phyloP scores from a whole-genome alignment of 1,140 invertebrate species.

The Philotrypesis tridentata region DNA sequence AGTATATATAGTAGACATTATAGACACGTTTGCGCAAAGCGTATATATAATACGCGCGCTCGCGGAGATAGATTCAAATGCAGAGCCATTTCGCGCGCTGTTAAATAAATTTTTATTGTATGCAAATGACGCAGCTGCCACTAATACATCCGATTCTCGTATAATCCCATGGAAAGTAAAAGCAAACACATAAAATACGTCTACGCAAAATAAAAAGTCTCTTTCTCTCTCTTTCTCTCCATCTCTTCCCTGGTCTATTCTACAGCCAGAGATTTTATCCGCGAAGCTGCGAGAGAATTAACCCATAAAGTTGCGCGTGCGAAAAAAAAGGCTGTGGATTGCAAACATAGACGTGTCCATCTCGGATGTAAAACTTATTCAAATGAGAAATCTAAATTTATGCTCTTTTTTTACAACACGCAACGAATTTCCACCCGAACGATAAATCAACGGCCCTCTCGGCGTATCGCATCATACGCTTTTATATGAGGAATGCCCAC shows the following conservation, averaged over 20 bases:
- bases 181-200: constrained; percentile 32
- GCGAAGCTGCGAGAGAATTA: constrained; percentile 24
- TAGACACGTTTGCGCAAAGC: too few species aligned
- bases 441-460: too few species aligned
- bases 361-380: constrained; percentile 31
- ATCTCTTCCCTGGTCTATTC: too few species aligned
- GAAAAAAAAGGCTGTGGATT: constrained; percentile 15
- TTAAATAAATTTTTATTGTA: constrained; percentile 39
- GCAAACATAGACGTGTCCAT: constrained; percentile 22
- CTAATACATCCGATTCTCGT: constrained; percentile 31
- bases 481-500: too few species aligned
- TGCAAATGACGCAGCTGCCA: constrained; percentile 39
- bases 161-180: constrained; percentile 33
- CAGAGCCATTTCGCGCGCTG: not conserved
- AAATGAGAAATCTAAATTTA: constrained; percentile 31
- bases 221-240: not conserved
- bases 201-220: constrained; percentile 10
- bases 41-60: too few species aligned
- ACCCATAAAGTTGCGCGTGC: constrained; percentile 31
- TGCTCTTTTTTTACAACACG: too few species aligned
- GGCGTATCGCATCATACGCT: too few species aligned
- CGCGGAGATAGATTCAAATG: too few species aligned
- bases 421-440: too few species aligned
- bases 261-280: constrained; percentile 36
- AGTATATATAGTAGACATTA: too few species aligned